Conservation (phyloP, 1,140 invertebrate species). For the Vanessa tameamea region DNA sequence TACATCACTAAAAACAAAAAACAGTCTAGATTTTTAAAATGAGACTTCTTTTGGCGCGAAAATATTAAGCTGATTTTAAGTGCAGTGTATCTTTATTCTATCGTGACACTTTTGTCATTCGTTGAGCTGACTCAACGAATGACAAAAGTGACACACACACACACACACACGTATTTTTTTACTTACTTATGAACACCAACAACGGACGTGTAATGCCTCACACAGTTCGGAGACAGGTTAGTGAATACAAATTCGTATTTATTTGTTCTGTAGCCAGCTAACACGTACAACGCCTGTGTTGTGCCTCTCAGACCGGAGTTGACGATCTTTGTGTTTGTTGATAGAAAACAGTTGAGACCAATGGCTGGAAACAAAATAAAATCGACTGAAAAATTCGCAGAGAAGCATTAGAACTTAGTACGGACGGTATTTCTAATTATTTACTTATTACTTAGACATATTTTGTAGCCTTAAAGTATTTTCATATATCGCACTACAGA, state of each 20-base stretch:
- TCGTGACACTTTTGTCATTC: too few species aligned
- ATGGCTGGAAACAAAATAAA: conserved; percentile 86
- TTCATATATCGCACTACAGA: too few species aligned
- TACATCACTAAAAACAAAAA: too few species aligned
- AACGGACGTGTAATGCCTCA: conserved; percentile 93
- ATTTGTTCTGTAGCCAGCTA: conserved; percentile 91
- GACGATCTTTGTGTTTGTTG: conserved; percentile 91
- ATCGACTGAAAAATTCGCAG: neutral
- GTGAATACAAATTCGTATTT: conserved; percentile 99
- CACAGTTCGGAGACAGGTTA: conserved; percentile 91
- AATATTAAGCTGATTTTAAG: too few species aligned
- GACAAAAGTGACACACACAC: too few species aligned
- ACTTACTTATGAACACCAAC: conserved; percentile 91
- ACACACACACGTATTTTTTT: neutral
- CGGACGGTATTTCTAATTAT: too few species aligned
- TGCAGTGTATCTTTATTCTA: too few species aligned
- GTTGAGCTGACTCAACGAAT: too few species aligned
- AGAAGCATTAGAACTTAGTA: neutral
- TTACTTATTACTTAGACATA: too few species aligned
- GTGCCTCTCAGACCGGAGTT: conserved; percentile 93
- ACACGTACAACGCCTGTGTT: conserved; percentile 93
- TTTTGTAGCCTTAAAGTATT: too few species aligned
- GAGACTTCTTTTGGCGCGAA: too few species aligned
- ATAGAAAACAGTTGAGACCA: conserved; percentile 92
- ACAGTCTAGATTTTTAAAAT: too few species aligned